phyloP scores from a whole-genome alignment of 2,888 invertebrate genomes.

The Tipula lateralis region DNA sequence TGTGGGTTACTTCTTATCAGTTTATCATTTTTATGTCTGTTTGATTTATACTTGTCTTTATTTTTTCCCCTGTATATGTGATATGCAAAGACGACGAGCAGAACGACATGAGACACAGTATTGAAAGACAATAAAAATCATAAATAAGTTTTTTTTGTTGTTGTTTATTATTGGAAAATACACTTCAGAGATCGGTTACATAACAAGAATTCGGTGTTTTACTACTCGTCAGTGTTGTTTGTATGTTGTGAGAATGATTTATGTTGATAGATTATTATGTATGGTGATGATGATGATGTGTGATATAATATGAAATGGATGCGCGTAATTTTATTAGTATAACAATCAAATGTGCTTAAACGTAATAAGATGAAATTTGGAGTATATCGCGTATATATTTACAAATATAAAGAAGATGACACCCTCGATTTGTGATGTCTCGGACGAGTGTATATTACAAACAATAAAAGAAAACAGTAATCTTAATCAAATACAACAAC shows the following conservation, averaged over 20 bases:
- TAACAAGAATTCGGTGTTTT: background rate
- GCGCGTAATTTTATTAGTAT: background rate
- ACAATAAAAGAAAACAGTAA: background rate
- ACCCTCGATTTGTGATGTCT: background rate
- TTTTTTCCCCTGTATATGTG: background rate
- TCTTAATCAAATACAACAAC: background rate
- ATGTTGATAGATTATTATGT: background rate
- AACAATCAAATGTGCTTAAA: background rate
- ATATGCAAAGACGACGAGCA: background rate
- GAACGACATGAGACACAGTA: background rate
- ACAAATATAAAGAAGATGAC: background rate
- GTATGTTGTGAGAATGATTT: background rate
- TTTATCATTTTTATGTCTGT: slow-evolving; percentile 11
- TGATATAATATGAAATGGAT: background rate
- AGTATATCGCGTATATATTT: background rate
- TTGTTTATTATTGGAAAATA: background rate
- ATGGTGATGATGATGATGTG: background rate
- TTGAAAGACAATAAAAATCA: slow-evolving; percentile 19
- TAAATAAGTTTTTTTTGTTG: background rate
- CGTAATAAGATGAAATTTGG: background rate
- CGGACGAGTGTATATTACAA: background rate
- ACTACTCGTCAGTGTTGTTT: background rate
- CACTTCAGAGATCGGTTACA: background rate
- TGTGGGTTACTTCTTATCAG: background rate
- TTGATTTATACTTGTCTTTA: background rate